Evolutionary conservation across 1,140 invertebrate genomes (phyloP).

Genomic region (Epicauta chinensis): DNA sequence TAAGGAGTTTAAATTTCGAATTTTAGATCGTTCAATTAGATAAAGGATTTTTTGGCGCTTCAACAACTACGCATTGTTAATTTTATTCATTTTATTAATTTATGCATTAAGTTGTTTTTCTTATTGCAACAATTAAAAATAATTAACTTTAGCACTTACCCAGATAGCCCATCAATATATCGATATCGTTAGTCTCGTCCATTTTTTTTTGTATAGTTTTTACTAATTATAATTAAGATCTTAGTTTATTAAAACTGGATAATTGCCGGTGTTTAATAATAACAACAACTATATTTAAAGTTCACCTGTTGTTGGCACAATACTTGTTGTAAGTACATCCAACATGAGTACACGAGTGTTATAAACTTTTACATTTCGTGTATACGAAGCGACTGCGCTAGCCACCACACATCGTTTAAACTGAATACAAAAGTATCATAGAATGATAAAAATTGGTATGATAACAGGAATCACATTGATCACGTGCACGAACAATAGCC

Average conservation of each 20-base stretch:
- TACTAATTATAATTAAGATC: no score
- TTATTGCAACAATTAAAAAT: background rate
- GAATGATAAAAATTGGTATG: no score
- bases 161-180: conserved; percentile 25
- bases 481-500: no score
- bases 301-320: no score
- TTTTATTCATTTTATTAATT: background rate
- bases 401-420: background rate
- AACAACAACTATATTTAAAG: background rate
- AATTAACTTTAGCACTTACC: conserved; percentile 14
- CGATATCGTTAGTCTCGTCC: conserved; percentile 23
- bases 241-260: no score
- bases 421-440: no score
- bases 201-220: conserved; percentile 9
- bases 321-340: no score
- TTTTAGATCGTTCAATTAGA: no score
- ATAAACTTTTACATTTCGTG: conserved; percentile 12
- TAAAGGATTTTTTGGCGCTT: no score
- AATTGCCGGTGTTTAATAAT: background rate
- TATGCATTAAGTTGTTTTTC: background rate
- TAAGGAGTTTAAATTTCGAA: no score
- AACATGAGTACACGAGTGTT: no score
- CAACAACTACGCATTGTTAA: background rate
- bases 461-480: no score
- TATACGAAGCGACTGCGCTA: conserved; percentile 13